Evolutionary conservation across 1,140 invertebrate species (phyloP).

Genomic region (Coelopa frigida): DNA sequence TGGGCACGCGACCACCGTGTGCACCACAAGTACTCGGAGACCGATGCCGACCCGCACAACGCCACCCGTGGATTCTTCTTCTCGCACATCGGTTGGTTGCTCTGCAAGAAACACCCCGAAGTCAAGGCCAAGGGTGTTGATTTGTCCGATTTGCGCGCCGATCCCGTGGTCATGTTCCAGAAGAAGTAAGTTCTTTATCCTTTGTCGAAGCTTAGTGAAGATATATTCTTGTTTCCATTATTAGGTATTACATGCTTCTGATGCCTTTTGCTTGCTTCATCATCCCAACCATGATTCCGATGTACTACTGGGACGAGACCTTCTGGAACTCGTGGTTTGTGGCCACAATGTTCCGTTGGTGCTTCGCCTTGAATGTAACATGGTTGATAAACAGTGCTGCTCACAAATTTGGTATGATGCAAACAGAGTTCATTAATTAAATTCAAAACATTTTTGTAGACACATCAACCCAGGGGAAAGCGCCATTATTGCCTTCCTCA

Average conservation of each 20-base stretch:
- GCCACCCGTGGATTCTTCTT: constrained; percentile 93
- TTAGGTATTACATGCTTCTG: constrained; percentile 72
- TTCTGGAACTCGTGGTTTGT: constrained; percentile 75
- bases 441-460: constrained; percentile 39
- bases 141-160: constrained; percentile 75
- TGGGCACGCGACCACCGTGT: constrained; percentile 93
- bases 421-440: constrained; percentile 51
- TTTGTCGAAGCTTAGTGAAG: no score
- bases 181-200: constrained; percentile 64
- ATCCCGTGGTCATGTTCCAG: constrained; percentile 81
- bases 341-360: constrained; percentile 76
- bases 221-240: constrained; percentile 15
- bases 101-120: constrained; percentile 85
- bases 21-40: constrained; percentile 95
- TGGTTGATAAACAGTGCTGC: constrained; percentile 96
- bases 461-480: constrained; percentile 72
- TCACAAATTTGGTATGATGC: constrained; percentile 90
- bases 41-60: constrained; percentile 94
- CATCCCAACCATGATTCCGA: constrained; percentile 75
- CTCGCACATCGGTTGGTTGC: constrained; percentile 89
- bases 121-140: constrained; percentile 79
- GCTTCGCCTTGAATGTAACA: constrained; percentile 80
- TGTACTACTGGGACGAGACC: constrained; percentile 77
- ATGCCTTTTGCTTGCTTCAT: constrained; percentile 81
- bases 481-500: constrained; percentile 58